phyloP scores from a whole-genome alignment of 2,113 vertebrate genomes.

The Peromyscus californicus region DNA sequence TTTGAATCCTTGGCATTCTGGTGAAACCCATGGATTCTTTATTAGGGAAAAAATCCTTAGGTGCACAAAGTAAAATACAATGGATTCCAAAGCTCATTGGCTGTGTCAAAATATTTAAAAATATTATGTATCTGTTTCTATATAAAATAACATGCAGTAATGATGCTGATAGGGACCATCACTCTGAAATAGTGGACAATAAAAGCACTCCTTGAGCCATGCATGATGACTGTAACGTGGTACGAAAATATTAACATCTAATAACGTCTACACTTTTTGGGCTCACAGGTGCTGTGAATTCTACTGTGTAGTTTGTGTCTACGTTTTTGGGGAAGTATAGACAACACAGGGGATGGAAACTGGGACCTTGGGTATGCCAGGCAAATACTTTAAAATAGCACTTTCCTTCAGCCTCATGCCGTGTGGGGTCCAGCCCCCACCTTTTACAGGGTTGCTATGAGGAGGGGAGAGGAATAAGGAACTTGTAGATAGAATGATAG shows the following conservation, averaged over 20 bases:
- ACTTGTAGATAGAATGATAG: too few relatives aligned
- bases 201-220: slow-evolving; percentile 9
- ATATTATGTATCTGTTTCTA: background rate
- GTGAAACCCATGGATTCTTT: background rate
- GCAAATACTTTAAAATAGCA: background rate
- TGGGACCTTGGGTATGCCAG: background rate
- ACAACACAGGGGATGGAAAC: background rate
- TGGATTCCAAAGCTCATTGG: background rate
- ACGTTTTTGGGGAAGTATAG: fast-evolving
- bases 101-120: background rate
- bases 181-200: background rate
- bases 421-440: too few relatives aligned
- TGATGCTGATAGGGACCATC: background rate
- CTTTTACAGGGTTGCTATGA: too few relatives aligned
- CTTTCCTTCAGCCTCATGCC: background rate
- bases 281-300: background rate
- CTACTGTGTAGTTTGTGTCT: background rate
- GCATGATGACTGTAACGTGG: background rate
- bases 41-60: background rate
- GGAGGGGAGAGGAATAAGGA: too few relatives aligned
- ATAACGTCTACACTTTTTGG: background rate
- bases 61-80: slow-evolving; percentile 30
- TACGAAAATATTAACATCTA: background rate
- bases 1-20: background rate
- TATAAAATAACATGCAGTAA: background rate